A percentile compares a stretch with the other conserved stretches of the same genome.
Evolutionary conservation across 2,113 vertebrate species (phyloP).

Genomic region (Beaufortia kweichowensis): DNA sequence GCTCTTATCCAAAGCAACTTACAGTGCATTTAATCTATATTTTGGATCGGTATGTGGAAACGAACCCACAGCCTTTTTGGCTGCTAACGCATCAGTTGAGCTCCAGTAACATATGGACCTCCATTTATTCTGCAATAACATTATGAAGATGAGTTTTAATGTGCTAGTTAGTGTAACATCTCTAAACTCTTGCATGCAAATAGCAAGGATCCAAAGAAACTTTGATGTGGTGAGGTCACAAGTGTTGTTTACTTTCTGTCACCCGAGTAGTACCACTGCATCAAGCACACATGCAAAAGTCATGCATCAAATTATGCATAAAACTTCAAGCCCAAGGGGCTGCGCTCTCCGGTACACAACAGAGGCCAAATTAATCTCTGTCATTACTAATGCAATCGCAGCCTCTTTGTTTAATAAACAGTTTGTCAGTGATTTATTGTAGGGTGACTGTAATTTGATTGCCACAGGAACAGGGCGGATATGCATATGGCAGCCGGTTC

Average conservation of each 20-base stretch:
- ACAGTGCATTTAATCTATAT: too few species aligned
- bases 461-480: constrained; percentile 59
- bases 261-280: constrained; percentile 40
- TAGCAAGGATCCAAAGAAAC: constrained; percentile 22
- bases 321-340: constrained; percentile 51
- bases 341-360: constrained; percentile 48
- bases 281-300: constrained; percentile 54
- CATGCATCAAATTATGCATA: constrained; percentile 61
- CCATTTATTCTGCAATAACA: background rate
- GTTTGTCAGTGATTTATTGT: constrained; percentile 67
- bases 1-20: too few species aligned
- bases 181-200: constrained; percentile 31
- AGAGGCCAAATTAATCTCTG: constrained; percentile 63
- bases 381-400: constrained; percentile 67
- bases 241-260: constrained; percentile 55
- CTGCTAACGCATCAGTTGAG: too few species aligned
- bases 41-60: too few species aligned
- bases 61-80: too few species aligned
- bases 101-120: too few species aligned
- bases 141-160: constrained; percentile 16
- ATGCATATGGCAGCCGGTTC: constrained; percentile 59
- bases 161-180: constrained; percentile 19
- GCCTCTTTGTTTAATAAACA: constrained; percentile 71
- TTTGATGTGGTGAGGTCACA: constrained; percentile 44
- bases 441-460: constrained; percentile 63